Conservation (phyloP, 2,888 invertebrate species). For the Andrena praecox region DNA sequence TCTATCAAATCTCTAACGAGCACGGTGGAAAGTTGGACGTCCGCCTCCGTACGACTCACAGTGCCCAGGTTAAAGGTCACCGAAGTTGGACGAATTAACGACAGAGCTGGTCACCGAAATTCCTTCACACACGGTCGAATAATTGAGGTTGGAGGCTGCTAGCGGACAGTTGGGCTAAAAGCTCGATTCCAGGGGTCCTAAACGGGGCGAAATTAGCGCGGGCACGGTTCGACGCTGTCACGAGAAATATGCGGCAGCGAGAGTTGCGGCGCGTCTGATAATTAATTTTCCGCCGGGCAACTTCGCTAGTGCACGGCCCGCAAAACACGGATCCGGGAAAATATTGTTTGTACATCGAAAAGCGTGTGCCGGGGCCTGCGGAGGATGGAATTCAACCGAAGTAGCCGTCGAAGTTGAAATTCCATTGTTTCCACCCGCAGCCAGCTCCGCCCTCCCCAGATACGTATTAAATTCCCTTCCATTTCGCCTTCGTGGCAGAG, state of each 20-base stretch:
- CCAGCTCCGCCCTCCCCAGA: constrained; percentile 33
- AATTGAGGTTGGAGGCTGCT: constrained; percentile 13
- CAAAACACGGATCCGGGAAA: constrained; percentile 3
- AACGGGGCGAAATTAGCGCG: constrained; percentile 24
- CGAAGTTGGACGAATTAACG: constrained; percentile 16
- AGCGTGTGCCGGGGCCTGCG: background rate
- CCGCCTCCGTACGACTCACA: too few relatives aligned
- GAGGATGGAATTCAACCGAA: constrained; percentile 40
- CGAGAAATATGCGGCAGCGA: constrained; percentile 20
- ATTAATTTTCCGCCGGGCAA: constrained; percentile 40
- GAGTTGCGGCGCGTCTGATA: constrained; percentile 27
- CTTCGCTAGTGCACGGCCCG: constrained; percentile 18
- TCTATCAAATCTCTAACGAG: too few relatives aligned
- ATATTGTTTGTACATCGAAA: constrained; percentile 31
- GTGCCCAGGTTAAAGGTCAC: background rate
- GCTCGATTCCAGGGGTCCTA: constrained; percentile 7
- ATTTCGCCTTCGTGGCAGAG: constrained; percentile 37
- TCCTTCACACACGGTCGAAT: constrained; percentile 27
- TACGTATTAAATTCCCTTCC: constrained; percentile 66
- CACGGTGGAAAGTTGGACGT: too few relatives aligned
- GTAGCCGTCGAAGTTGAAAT: constrained; percentile 52
- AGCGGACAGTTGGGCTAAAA: constrained; percentile 10
- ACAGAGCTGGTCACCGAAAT: constrained; percentile 13
- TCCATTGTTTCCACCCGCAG: constrained; percentile 52
- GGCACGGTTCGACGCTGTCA: constrained; percentile 21